Conservation (phyloP, 2,888 invertebrate species). For the Lochmaea capreae region DNA sequence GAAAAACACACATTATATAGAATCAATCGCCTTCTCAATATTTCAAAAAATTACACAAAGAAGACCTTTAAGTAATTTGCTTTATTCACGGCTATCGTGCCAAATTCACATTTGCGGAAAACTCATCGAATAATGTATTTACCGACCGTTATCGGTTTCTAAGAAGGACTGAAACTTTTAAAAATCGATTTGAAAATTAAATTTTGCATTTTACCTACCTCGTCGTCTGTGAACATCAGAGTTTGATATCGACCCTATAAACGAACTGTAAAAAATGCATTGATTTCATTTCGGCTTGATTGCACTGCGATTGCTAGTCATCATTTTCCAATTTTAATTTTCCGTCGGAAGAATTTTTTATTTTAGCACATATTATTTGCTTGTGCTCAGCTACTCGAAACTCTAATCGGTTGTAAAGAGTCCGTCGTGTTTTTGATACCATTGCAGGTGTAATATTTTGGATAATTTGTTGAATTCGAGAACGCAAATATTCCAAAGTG, state of each 20-base stretch:
- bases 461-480: too few relatives aligned
- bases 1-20: neutral
- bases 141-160: conserved; percentile 43
- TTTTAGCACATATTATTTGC: conserved; percentile 14
- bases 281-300: conserved; percentile 52
- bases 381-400: neutral
- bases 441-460: too few relatives aligned
- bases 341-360: conserved; percentile 46
- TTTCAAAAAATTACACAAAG: neutral
- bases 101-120: conserved; percentile 37
- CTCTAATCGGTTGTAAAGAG: too few relatives aligned
- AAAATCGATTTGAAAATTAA: conserved; percentile 52
- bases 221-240: conserved; percentile 59
- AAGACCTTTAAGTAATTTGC: conserved; percentile 27
- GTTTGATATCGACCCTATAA: conserved; percentile 57
- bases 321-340: conserved; percentile 58
- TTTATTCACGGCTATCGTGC: conserved; percentile 31
- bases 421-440: too few relatives aligned
- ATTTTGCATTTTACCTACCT: conserved; percentile 54
- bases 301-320: conserved; percentile 54
- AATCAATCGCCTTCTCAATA: neutral
- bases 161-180: neutral
- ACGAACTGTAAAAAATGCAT: conserved; percentile 61
- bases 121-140: conserved; percentile 43
- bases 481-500: too few relatives aligned